Base-by-base conservation (phyloP, 2,113 vertebrate species). In the Athene noctua region DNA sequence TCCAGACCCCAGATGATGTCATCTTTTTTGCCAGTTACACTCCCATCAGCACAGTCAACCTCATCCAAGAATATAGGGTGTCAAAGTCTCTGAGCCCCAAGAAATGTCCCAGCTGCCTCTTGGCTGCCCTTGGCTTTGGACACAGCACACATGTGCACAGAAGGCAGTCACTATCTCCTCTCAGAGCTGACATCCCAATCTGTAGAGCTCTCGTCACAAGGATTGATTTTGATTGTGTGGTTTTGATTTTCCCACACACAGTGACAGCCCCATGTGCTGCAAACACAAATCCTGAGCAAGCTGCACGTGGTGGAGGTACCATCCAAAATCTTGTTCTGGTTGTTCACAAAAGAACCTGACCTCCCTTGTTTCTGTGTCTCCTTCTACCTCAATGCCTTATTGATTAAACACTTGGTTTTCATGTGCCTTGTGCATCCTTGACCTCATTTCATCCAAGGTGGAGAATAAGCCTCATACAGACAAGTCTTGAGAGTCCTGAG, bases 101-200 rank as follows among this genome's bases (percentile, higher is more conserved):
- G 79, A 92, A 92, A 85, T 20, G 15, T 63, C 61, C 40, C 90
- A 73, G 57, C 67, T 68, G 71, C 80, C 70, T 58, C 59, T 61
- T 55, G 71, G 82, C 51, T 92, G 77, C n/a, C 80, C 78, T 85
- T 84, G 68, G 75, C 65, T 95, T 88, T 59, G 72, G 79, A 90
- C 23, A 55, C 38, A 7, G 14, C 19, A 73, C 73, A 59, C 54
- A 62, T 15, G 38, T 63, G 80, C 68, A 77, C 46, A 57, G 57
- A 71, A 94, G 49, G 65, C 57, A 49, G 58, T 62, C 17, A 5
- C 59, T 89, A 5, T 83, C 80, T 88, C n/a, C 15, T 52, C 18
- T 88, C 77, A 92, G 78, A 92, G 54, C 63, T 67, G 70, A 88
- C 75, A 72, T 79, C 52, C 23, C 80, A 27, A 29, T 90, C 49